Conservation (phyloP, 2,797 vertebrate genomes). For the Smutsia gigantea region DNA sequence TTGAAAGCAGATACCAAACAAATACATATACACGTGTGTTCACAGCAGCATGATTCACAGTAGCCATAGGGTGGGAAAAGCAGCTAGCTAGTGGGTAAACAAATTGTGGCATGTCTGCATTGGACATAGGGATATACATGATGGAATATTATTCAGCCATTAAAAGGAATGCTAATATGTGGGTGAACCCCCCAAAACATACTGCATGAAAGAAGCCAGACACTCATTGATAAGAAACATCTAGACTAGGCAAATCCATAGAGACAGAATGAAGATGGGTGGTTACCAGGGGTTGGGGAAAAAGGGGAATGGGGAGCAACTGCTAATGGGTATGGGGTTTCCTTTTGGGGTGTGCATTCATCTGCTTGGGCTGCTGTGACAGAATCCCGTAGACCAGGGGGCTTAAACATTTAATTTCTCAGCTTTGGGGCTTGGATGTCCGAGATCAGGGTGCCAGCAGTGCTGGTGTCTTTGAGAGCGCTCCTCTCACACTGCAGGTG, state of each 20-base stretch:
- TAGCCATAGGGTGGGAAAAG: not conserved
- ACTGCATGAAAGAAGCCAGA: not conserved
- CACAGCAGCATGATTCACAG: not conserved
- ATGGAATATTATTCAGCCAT: not conserved
- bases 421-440: not conserved
- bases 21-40: accelerated
- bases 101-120: accelerated
- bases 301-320: accelerated
- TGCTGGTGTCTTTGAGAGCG: not conserved
- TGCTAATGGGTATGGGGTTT: not conserved
- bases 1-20: not conserved
- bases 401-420: not conserved
- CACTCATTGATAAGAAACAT: not conserved
- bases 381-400: not conserved
- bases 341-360: not conserved
- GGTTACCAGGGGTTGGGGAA: not conserved
- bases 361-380: not conserved
- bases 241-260: not conserved
- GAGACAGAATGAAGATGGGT: not conserved
- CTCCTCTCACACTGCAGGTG: not conserved
- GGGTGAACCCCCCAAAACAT: not conserved
- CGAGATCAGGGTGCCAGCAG: not conserved
- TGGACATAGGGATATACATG: not conserved
- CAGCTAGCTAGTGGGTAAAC: not conserved
- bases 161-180: not conserved